phyloP scores from a whole-genome alignment of 2,113 vertebrate species.

The Ornithorhynchus anatinus region DNA sequence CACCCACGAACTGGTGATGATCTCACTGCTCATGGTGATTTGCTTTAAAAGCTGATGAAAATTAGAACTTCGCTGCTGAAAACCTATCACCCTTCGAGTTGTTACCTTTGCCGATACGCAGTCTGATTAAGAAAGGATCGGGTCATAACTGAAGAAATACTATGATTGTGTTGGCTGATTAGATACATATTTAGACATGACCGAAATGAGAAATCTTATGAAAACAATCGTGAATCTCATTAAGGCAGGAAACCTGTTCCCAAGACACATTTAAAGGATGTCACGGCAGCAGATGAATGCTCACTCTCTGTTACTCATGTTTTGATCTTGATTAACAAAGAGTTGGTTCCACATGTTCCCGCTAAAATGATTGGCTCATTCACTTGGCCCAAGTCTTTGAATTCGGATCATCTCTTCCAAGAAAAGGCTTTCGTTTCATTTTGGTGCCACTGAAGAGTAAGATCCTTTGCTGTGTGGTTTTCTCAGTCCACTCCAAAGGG shows the following conservation, averaged over 20 bases:
- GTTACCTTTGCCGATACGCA: neutral
- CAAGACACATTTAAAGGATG: neutral
- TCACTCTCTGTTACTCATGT: neutral
- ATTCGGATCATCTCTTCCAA: neutral
- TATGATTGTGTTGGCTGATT: slow-evolving; percentile 42
- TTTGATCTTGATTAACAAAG: slow-evolving; percentile 21
- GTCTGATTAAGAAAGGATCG: slow-evolving; percentile 12
- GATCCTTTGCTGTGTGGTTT: neutral
- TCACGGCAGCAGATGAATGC: neutral
- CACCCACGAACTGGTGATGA: neutral
- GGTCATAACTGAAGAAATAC: slow-evolving; percentile 18
- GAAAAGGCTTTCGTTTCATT: neutral
- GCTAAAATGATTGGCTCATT: neutral
- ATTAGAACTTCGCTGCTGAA: slow-evolving; percentile 19
- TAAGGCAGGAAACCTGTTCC: neutral
- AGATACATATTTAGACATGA: slow-evolving; percentile 22
- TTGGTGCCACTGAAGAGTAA: neutral
- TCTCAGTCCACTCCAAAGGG: neutral
- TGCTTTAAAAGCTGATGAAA: neutral
- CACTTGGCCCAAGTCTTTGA: neutral
- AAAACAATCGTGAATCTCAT: slow-evolving; percentile 17
- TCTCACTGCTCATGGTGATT: neutral
- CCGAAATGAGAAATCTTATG: slow-evolving; percentile 6
- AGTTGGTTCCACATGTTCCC: neutral
- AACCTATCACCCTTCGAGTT: neutral